phyloP scores from a whole-genome alignment of 2,797 vertebrate species.

The Eulemur coronatus region DNA sequence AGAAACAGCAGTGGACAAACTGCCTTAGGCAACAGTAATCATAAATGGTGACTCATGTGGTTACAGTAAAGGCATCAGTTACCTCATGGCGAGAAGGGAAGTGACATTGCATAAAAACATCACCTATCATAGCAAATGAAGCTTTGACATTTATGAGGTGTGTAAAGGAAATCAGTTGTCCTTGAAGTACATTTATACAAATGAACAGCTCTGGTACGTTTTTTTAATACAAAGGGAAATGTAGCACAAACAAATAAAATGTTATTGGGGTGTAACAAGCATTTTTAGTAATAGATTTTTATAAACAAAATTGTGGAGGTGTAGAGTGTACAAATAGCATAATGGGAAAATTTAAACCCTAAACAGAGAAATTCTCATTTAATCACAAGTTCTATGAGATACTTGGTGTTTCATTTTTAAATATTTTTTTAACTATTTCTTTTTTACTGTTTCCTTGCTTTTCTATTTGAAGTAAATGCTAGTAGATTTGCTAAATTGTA shows the following conservation, averaged over 20 bases:
- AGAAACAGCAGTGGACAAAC: background rate
- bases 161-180: background rate
- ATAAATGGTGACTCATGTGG: background rate
- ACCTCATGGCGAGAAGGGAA: background rate
- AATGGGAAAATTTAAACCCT: background rate
- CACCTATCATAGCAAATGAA: background rate
- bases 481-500: background rate
- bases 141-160: background rate
- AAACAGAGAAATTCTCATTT: background rate
- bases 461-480: background rate
- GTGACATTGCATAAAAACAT: background rate
- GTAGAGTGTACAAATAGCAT: background rate
- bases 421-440: background rate
- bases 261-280: background rate
- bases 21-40: background rate
- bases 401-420: background rate
- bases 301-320: background rate
- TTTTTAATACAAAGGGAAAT: background rate
- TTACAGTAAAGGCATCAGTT: background rate
- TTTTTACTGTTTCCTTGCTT: background rate
- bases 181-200: constrained; percentile 9
- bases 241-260: background rate
- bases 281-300: background rate
- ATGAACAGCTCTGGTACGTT: background rate
- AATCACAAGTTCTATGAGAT: background rate